Conservation (phyloP, 2,888 invertebrate species). For the Trachelus tabidus region DNA sequence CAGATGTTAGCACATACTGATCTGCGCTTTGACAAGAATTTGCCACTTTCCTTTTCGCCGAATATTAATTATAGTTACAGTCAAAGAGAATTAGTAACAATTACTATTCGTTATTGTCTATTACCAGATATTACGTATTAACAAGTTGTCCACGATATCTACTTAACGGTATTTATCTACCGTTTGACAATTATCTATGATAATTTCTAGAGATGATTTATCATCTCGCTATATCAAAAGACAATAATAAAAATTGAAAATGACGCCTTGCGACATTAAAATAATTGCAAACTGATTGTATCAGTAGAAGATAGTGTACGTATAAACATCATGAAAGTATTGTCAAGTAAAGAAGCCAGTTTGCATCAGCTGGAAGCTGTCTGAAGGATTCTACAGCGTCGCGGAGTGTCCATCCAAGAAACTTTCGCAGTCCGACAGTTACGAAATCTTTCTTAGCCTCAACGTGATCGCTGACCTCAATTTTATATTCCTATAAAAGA, state of each 20-base stretch:
- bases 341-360: neutral
- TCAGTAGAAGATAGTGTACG: neutral
- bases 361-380: neutral
- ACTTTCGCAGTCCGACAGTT: slow-evolving; percentile 40
- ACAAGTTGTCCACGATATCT: neutral
- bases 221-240: neutral
- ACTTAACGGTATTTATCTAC: neutral
- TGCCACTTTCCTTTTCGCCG: neutral
- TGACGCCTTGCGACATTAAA: neutral
- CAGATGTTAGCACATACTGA: neutral
- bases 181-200: neutral
- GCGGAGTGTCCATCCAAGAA: slow-evolving; percentile 17
- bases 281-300: neutral
- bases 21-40: neutral
- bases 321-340: neutral
- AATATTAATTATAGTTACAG: neutral
- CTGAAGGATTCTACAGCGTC: neutral
- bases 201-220: neutral
- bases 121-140: neutral
- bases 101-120: neutral
- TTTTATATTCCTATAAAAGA: slow-evolving; percentile 22
- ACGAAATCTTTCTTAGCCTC: slow-evolving; percentile 29
- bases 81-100: neutral
- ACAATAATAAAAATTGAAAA: neutral
- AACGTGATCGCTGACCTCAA: slow-evolving; percentile 31